A percentile compares a stretch with the other conserved stretches of the same genome.
Evolutionary conservation across 2,797 vertebrate species (phyloP).

Genomic region (Helicolenus hilgendorfi): DNA sequence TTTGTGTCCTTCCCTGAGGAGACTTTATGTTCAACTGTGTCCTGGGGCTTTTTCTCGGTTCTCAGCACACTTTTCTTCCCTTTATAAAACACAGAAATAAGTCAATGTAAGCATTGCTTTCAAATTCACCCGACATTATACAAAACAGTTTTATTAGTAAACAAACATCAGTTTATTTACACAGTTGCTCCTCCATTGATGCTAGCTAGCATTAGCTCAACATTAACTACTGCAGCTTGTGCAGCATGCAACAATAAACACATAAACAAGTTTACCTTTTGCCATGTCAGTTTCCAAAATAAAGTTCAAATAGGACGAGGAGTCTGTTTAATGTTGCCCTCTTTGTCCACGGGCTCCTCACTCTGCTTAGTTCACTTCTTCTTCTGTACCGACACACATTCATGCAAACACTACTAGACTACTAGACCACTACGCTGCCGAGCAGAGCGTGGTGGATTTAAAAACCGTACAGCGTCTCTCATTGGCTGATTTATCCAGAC

Average conservation of each 20-base stretch:
- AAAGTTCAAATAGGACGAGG: neutral
- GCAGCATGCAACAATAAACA: neutral
- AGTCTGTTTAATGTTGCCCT: neutral
- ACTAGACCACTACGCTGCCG: neutral
- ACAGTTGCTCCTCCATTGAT: neutral
- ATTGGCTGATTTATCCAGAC: slow-evolving; percentile 68
- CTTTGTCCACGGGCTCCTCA: neutral
- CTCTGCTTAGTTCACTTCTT: neutral
- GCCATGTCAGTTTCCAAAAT: slow-evolving; percentile 76
- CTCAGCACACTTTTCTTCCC: slow-evolving; percentile 90
- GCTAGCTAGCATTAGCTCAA: neutral
- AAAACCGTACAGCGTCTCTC: slow-evolving; percentile 58
- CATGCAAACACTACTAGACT: too few species aligned
- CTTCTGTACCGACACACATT: neutral
- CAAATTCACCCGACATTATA: neutral
- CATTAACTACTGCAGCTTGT: neutral
- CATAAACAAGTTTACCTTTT: slow-evolving; percentile 74
- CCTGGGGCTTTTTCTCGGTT: slow-evolving; percentile 80
- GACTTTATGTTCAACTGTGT: slow-evolving; percentile 74
- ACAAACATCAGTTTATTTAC: slow-evolving; percentile 2
- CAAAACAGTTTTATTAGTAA: slow-evolving; percentile 6
- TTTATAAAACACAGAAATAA: slow-evolving; percentile 63
- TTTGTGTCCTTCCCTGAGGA: slow-evolving; percentile 84
- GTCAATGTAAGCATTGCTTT: neutral
- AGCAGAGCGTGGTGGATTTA: slow-evolving; percentile 57